phyloP scores from a whole-genome alignment of 37 sponge, comb jelly and placozoan species.

The Corticium candelabrum region DNA sequence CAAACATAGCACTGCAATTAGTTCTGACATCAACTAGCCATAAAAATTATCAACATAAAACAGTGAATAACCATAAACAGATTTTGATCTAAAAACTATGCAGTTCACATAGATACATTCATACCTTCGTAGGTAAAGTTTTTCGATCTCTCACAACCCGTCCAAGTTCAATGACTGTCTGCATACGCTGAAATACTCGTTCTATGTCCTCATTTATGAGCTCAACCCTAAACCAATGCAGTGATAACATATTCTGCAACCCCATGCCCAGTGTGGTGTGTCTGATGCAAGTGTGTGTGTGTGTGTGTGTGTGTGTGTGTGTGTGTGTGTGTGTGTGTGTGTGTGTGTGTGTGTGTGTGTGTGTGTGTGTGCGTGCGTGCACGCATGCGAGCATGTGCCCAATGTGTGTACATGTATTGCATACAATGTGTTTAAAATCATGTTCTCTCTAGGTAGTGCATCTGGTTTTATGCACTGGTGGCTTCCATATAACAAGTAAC shows the following conservation, averaged over 20 bases:
- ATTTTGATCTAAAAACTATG: background rate
- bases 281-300: no score
- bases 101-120: background rate
- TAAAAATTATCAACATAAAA: background rate
- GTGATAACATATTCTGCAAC: no score
- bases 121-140: slow-evolving; percentile 80
- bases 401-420: slow-evolving; percentile 2
- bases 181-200: slow-evolving; percentile 66
- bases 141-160: slow-evolving; percentile 79
- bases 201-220: slow-evolving; percentile 77
- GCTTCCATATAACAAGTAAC: slow-evolving; percentile 21
- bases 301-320: no score
- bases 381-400: no score
- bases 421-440: no score
- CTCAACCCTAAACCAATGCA: slow-evolving; percentile 26
- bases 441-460: background rate
- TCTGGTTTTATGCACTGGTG: no score
- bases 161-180: slow-evolving; percentile 83
- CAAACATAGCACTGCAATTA: background rate
- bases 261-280: no score
- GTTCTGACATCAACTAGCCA: background rate
- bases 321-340: no score
- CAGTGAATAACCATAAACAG: background rate
- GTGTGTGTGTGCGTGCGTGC: no score
- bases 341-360: no score